Percentiles rank a stretch among this genome's conserved stretches.
phyloP scores from a whole-genome alignment of 2,113 vertebrate genomes.

The Ciconia stormi region DNA sequence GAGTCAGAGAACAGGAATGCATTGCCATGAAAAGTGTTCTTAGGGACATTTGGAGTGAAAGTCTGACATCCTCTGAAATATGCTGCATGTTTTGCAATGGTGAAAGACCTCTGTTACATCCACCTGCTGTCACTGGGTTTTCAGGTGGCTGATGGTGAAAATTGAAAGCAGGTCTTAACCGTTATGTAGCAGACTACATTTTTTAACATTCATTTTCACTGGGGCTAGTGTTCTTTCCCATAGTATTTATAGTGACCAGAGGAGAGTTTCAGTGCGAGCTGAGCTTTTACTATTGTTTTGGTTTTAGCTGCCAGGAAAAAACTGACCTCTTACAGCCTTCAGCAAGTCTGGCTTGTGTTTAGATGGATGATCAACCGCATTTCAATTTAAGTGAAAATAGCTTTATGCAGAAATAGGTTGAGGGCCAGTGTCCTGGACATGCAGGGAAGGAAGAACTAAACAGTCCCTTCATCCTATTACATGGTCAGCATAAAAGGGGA shows the following conservation, averaged over 20 bases:
- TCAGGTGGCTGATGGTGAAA: not conserved
- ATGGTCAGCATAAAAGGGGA: not conserved
- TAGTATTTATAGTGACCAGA: conserved; percentile 53
- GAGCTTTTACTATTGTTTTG: conserved; percentile 64
- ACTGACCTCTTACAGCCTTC: conserved; percentile 25
- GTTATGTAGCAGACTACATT: not conserved
- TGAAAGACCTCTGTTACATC: not conserved
- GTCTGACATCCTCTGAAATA: not conserved
- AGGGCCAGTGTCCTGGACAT: not conserved
- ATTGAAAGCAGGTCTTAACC: not conserved
- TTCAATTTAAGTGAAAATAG: conserved; percentile 36
- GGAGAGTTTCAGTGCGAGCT: not conserved
- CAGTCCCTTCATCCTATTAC: not conserved
- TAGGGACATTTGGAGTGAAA: not conserved
- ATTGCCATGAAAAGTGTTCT: not conserved
- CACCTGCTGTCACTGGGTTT: not conserved
- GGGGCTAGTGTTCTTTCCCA: conserved; percentile 20
- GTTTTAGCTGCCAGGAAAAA: conserved; percentile 65
- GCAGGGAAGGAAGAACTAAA: not conserved
- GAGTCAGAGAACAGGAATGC: not conserved
- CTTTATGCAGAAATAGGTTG: not conserved
- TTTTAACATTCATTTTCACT: not conserved
- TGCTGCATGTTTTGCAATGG: not conserved
- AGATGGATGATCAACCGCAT: not conserved
- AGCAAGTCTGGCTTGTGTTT: conserved; percentile 44